Evolutionary conservation across 2,888 invertebrate species (phyloP), one percentile per base, ranked within the genome.

Genomic region (Rhabditophanes sp.): DNA sequence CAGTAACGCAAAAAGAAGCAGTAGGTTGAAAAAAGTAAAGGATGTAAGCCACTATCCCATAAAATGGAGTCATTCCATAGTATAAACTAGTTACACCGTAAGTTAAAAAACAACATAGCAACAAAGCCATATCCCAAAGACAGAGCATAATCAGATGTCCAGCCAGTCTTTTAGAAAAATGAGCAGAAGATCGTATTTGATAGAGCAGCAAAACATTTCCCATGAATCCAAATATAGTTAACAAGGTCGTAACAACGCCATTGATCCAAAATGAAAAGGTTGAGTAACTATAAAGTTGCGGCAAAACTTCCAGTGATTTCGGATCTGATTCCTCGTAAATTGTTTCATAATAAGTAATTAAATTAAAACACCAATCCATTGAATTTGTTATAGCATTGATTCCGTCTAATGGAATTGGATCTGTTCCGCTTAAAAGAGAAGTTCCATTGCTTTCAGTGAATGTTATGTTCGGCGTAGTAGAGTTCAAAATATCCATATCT

Each of bases 21-120:
- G 61, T 51, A 4, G 61, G 61, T 35, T 61, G 61, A 12, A 60
- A 46, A 22, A 62, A 32, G 39, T 52, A 57, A n/a, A 61, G 46
- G 21, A 62, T 39, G 39, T 60, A 61, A n/a, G 61, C 54, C 11
- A 48, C 36, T 9, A 39, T 27, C 3, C 48, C 50, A 11, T 48
- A 36, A 31, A 48, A 41, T 17, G 51, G 50, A 3, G 45, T 27
- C 21, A 48, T 48, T 22, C 50, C 50, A 41, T 48, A 38, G 34
- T 41, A 48, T 5, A 44, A 27, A 19, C 43, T 43, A 23, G 44
- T 33, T 18, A 52, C 37, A 25, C 51, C 52, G 25, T 50, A 55
- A 26, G 52, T 45, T 35, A 53, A 39, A 6, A 62, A 39, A 35
- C 61, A 62, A 9, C 52, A 52, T 7, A 59, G 32, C 3, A 61